A percentile compares a stretch with the other conserved stretches of the same genome.
These are phyloP conservation scores for Meteorus sp. DNA, from an alignment of 1,140 invertebrate genomes.

Conservation along the genomic window DNA sequence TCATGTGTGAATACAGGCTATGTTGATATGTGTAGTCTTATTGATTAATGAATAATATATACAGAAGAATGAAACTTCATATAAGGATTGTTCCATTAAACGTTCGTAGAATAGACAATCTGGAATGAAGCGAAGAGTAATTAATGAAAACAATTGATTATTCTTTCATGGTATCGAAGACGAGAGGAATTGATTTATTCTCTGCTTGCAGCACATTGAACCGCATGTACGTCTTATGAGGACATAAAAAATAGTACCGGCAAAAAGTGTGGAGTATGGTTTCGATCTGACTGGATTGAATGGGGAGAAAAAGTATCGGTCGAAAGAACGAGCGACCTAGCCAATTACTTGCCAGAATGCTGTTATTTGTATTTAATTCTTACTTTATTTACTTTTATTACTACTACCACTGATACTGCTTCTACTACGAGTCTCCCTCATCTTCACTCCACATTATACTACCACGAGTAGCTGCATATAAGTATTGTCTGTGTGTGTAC, in stretches of 20 bases:
- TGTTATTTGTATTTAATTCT: slow-evolving; percentile 61
- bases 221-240: too few species aligned
- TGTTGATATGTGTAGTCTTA: too few species aligned
- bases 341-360: slow-evolving; percentile 58
- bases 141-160: too few species aligned
- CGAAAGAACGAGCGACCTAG: slow-evolving; percentile 31
- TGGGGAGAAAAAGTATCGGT: not conserved
- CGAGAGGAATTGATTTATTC: too few species aligned
- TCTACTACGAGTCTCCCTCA: slow-evolving; percentile 4
- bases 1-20: too few species aligned
- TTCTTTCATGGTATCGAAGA: too few species aligned
- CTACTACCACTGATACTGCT: slow-evolving; percentile 41
- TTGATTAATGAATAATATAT: too few species aligned
- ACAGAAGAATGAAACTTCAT: not conserved
- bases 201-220: too few species aligned
- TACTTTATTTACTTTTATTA: slow-evolving; percentile 61
- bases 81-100: not conserved
- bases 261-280: not conserved
- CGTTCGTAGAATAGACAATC: not conserved
- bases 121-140: not conserved
- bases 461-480: slow-evolving; percentile 48
- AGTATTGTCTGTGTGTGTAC: too few species aligned
- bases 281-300: not conserved
- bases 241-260: too few species aligned
- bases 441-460: slow-evolving; percentile 20